Conservation (phyloP, 2,888 invertebrate species). For the Drosophila neutralis region DNA sequence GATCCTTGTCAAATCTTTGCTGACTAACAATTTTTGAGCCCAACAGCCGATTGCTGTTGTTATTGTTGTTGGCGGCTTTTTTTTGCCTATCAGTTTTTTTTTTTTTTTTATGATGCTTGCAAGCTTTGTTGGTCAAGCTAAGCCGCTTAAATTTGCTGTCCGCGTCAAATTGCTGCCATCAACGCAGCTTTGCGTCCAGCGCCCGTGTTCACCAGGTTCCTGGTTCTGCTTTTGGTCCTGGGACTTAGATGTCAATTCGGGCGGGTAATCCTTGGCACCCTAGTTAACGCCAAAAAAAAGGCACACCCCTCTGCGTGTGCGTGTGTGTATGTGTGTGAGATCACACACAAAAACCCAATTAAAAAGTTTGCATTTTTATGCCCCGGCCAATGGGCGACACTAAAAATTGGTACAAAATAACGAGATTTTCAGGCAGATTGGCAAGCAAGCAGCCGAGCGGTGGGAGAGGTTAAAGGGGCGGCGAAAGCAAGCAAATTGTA, state of each 20-base stretch:
- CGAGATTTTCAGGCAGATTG: slow-evolving; percentile 56
- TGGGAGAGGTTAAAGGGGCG: too few relatives aligned
- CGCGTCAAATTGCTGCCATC: slow-evolving; percentile 75
- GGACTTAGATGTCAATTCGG: slow-evolving; percentile 53
- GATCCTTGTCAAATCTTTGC: slow-evolving; percentile 50
- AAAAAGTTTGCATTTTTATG: slow-evolving; percentile 80
- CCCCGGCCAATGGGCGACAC: slow-evolving; percentile 54
- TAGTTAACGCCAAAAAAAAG: slow-evolving; percentile 20
- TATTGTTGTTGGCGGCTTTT: slow-evolving; percentile 10
- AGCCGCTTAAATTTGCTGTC: slow-evolving; percentile 74
- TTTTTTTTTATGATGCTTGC: slow-evolving; percentile 28
- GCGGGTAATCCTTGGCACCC: slow-evolving; percentile 38
- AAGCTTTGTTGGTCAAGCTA: slow-evolving; percentile 72
- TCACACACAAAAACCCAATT: slow-evolving; percentile 77
- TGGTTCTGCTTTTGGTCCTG: slow-evolving; percentile 1
- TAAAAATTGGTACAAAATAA: slow-evolving; percentile 62
- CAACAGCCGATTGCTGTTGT: slow-evolving; percentile 31
- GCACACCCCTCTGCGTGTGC: neutral
- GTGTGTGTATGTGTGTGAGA: slow-evolving; percentile 28
- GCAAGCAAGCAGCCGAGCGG: neutral
- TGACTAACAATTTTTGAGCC: slow-evolving; percentile 39
- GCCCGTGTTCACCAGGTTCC: slow-evolving; percentile 5
- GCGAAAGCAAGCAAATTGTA: slow-evolving; percentile 6
- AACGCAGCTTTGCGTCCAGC: slow-evolving; percentile 62
- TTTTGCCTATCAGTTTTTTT: neutral